Evolutionary conservation across 2,113 vertebrate genomes (phyloP).

Genomic region (Choloepus hoffmanni): DNA sequence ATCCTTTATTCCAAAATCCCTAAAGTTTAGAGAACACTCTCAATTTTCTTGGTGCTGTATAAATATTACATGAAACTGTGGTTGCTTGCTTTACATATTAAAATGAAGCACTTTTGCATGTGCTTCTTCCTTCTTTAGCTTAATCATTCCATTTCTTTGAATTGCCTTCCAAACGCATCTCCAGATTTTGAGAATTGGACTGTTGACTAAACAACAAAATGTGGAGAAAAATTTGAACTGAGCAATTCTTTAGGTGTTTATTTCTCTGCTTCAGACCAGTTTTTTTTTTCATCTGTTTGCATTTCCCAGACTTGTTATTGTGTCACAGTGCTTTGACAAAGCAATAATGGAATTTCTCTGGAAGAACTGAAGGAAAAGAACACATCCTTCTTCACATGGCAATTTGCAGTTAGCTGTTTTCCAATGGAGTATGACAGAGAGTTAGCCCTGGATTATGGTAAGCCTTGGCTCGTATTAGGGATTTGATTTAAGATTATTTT

Average conservation of each 20-base stretch:
- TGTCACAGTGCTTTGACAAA: slow-evolving; percentile 13
- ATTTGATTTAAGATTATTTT: neutral
- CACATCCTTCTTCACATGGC: neutral
- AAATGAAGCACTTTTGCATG: neutral
- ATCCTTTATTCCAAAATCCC: slow-evolving; percentile 19
- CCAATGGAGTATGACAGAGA: neutral
- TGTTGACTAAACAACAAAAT: slow-evolving; percentile 13
- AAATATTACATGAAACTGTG: slow-evolving; percentile 16
- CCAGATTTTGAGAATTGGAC: neutral
- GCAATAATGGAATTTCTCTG: slow-evolving; percentile 10
- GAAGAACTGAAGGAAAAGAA: neutral
- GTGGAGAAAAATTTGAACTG: neutral
- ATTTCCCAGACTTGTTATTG: neutral
- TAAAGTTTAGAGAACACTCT: neutral
- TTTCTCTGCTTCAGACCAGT: neutral
- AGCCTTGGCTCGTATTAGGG: neutral
- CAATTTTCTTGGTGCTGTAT: slow-evolving; percentile 41
- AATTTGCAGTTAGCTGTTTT: neutral
- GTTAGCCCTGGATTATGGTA: neutral
- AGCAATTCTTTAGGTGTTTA: neutral
- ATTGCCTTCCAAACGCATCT: neutral
- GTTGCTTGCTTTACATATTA: neutral
- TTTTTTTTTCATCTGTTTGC: slow-evolving; percentile 32
- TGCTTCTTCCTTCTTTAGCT: neutral
- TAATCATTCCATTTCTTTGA: neutral